phyloP scores from a whole-genome alignment of 1,140 invertebrate genomes.

The Papilio machaon region DNA sequence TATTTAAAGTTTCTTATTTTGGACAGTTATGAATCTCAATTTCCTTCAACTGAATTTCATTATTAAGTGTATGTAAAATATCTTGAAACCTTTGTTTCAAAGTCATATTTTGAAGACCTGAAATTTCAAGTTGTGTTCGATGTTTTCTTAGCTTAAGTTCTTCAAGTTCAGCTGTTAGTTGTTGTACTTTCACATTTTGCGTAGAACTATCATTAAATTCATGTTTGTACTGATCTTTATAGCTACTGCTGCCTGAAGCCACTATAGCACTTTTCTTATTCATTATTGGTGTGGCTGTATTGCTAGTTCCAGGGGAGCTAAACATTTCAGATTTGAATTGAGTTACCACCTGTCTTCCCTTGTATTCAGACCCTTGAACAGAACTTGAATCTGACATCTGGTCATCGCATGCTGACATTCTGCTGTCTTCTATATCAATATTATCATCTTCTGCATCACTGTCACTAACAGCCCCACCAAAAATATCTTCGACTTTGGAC shows the following conservation, averaged over 20 bases:
- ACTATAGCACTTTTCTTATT: slow-evolving; percentile 32
- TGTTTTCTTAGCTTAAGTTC: slow-evolving; percentile 88
- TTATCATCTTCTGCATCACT: slow-evolving; percentile 89
- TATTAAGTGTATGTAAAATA: slow-evolving; percentile 88
- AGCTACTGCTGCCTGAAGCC: slow-evolving; percentile 37
- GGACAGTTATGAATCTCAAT: slow-evolving; percentile 81
- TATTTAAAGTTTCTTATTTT: slow-evolving; percentile 40
- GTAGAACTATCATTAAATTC: slow-evolving; percentile 79
- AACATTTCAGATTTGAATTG: slow-evolving; percentile 65
- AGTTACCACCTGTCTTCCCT: slow-evolving; percentile 66
- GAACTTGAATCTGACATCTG: slow-evolving; percentile 89
- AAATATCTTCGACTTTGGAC: slow-evolving; percentile 88
- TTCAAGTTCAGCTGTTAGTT: slow-evolving; percentile 83
- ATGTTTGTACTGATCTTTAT: slow-evolving; percentile 69
- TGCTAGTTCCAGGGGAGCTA: slow-evolving; percentile 38
- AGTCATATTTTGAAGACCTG: slow-evolving; percentile 92
- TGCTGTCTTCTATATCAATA: slow-evolving; percentile 90
- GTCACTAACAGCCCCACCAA: slow-evolving; percentile 93
- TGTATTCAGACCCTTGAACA: slow-evolving; percentile 82
- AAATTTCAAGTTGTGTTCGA: slow-evolving; percentile 91
- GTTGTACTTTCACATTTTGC: slow-evolving; percentile 71
- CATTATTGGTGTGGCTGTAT: slow-evolving; percentile 31
- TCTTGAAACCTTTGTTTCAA: slow-evolving; percentile 92
- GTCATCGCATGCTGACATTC: slow-evolving; percentile 88
- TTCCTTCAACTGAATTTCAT: slow-evolving; percentile 91